Percentiles rank a stretch among this genome's conserved stretches.
These are phyloP conservation scores for Phataginus tricuspis DNA, from an alignment of 2,797 vertebrate species.

Conservation along the genomic window DNA sequence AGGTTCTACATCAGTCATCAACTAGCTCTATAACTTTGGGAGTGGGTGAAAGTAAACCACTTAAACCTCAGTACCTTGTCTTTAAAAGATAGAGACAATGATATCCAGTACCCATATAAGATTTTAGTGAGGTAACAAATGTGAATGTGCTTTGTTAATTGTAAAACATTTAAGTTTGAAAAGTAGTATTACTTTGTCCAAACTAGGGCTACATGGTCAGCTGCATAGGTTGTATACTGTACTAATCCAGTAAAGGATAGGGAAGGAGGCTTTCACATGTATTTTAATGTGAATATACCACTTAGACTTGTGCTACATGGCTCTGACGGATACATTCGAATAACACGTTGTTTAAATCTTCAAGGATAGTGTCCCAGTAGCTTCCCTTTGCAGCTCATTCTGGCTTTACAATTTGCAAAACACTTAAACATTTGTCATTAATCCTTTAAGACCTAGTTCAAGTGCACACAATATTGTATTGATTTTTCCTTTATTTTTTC, in stretches of 20 bases:
- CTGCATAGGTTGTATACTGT: neutral
- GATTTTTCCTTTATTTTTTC: neutral
- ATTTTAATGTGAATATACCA: neutral
- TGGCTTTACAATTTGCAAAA: neutral
- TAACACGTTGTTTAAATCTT: neutral
- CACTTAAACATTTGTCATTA: neutral
- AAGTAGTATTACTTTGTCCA: neutral
- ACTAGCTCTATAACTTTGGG: neutral
- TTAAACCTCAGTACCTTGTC: neutral
- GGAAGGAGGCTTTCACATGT: neutral
- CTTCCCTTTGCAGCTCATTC: neutral
- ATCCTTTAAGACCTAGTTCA: neutral
- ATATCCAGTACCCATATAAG: neutral
- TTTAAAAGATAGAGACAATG: neutral
- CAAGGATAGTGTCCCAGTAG: neutral
- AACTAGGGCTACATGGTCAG: neutral
- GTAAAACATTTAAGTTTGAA: neutral
- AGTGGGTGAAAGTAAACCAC: neutral
- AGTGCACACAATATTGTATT: neutral
- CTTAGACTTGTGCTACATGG: neutral
- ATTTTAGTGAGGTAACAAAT: neutral
- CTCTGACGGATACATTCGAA: neutral
- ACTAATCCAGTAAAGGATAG: accelerated
- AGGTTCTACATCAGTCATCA: neutral
- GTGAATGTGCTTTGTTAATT: neutral